phyloP scores from a whole-genome alignment of 23 tunicate species.

The Styela clava region DNA sequence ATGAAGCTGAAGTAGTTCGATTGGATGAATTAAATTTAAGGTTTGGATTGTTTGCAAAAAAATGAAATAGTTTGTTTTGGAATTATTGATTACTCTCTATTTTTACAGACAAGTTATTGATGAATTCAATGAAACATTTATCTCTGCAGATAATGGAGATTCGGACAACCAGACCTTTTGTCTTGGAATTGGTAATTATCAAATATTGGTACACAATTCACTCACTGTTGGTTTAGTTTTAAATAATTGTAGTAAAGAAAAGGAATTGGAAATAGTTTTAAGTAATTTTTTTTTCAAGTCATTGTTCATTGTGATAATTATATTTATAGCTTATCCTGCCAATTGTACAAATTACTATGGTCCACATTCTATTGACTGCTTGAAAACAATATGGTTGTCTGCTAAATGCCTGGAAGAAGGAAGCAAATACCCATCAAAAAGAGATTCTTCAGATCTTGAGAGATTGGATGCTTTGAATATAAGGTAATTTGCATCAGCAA shows the following conservation, averaged over 20 bases:
- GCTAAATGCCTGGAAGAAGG: slow-evolving; percentile 16
- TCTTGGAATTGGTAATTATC: slow-evolving; percentile 22
- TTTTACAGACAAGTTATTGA: background rate
- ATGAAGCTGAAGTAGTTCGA: background rate
- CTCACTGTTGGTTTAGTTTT: too few species aligned
- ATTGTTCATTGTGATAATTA: too few species aligned
- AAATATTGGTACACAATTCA: too few species aligned
- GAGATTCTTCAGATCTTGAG: background rate
- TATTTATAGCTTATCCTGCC: slow-evolving; percentile 19
- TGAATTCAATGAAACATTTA: background rate
- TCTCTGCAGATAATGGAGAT: slow-evolving; percentile 1
- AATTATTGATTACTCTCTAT: background rate
- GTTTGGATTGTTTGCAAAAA: too few species aligned
- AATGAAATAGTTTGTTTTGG: too few species aligned
- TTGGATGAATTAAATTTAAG: slow-evolving; percentile 1
- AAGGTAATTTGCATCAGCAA: too few species aligned
- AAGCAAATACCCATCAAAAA: slow-evolving; percentile 13
- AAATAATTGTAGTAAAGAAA: too few species aligned
- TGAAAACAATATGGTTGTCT: slow-evolving; percentile 15
- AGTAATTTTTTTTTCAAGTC: background rate
- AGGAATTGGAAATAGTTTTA: too few species aligned
- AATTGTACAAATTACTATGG: slow-evolving; percentile 17
- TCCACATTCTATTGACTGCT: slow-evolving; percentile 10
- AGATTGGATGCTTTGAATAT: background rate
- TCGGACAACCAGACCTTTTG: slow-evolving; percentile 1